Evolutionary conservation across 2,113 vertebrate genomes (phyloP), one percentile per base, ranked within the genome.

Genomic region (Geococcyx californianus): DNA sequence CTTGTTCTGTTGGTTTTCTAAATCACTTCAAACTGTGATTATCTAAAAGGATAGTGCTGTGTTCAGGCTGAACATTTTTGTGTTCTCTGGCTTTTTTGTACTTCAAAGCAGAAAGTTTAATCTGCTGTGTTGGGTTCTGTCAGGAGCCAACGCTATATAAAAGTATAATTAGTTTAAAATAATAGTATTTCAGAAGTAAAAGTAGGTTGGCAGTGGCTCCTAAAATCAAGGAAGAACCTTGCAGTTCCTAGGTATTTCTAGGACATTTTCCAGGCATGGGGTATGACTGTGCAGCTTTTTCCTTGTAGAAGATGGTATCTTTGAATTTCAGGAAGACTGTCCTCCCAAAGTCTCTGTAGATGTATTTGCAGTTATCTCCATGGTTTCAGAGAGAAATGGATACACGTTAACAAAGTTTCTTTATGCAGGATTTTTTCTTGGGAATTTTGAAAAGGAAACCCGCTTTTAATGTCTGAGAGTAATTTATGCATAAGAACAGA

Each of bases 271-370:
- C 19, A 51, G 56, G 33, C 8, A 7, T 28, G 40, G 45, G 10
- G 13, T 80, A 18, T 0, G 0, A 36, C 13, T 66, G 18, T 2
- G 31, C 1, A 0, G 8, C 42, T 47, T 44, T 90, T 70, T 84
- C 29, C 7, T 28, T 16, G 16, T 66, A 66, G 20, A 40, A 44
- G 49, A 15, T 7, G 38, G 8, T 44, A 19, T 55, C 11, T 11
- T 62, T 49, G 40, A 64, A 63, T 73, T 84, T 60, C 29, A 36
- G 55, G 31, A 58, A 11, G 69, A 42, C 13, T 5, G 6, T 66
- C 17, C 36, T 44, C 26, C 26, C 24, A 13, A 64, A n/a, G 9
- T 44, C 18, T 42, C 28, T 67, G 20, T n/a, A 84, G 44, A 21
- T 2, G 0, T 44, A 25, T 70, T 87, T 89, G 60, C 11, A 42